Evolutionary conservation across 2,888 invertebrate genomes (phyloP), one percentile per base, ranked within the genome.

Genomic region (Nymphalis urticae): DNA sequence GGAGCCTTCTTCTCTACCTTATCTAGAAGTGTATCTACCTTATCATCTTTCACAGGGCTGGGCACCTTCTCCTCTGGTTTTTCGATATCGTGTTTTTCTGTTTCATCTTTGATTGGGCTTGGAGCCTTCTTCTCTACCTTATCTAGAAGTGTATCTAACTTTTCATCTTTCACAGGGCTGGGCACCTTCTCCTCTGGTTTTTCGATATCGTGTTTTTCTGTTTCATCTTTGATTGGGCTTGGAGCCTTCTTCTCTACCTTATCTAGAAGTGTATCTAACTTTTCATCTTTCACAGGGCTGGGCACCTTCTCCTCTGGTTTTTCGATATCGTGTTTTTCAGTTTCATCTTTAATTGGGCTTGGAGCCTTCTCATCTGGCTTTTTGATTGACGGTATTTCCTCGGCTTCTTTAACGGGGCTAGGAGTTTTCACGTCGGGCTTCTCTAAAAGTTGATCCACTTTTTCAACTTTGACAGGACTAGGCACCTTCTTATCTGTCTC

Each of bases 381-480:
- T 36, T 36, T 9, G 9, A 36, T 10, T 0, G 1, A 2, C 1
- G 3, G 36, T 36, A 8, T 36, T 10, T 9, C 36, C 10, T 1
- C 6, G 1, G 47, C 48, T 8, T 59, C 51, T n/a, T 68, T 63
- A 13, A 62, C 51, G n/a, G 65, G 65, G 24, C 68, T 75, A 1
- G 60, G 54, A 7, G 60, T 65, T 10, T 71, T 75, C 0, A 72
- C 69, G 2, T 67, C 71, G 0, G 48, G 42, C 13, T 69, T 54
- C n/a, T n/a, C n/a, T n/a, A n/a, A n/a, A n/a, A n/a, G n/a, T n/a
- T n/a, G n/a, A n/a, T n/a, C n/a, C n/a, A n/a, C n/a, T n/a, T n/a
- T n/a, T n/a, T n/a, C n/a, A 0, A 65, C 70, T 7, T 72, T 68
- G 1, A 56, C 19, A 4, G 68, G 62, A 16, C 48, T 61, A 0